A percentile compares a stretch with the other conserved stretches of the same genome.
phyloP scores from a whole-genome alignment of 1,140 invertebrate species.

The Drosophila teissieri region DNA sequence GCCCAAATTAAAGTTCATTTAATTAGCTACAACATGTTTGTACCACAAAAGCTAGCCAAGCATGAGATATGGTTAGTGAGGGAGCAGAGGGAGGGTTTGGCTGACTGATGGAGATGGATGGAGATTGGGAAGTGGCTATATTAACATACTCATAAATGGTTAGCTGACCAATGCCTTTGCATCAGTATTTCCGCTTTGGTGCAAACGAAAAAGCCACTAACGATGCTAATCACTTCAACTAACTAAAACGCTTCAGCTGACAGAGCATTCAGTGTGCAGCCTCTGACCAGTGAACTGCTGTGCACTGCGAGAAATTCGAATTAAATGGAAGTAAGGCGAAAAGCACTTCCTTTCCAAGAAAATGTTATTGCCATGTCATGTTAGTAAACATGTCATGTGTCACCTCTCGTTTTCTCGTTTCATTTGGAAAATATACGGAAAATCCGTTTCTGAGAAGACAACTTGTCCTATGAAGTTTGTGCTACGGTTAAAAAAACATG shows the following conservation, averaged over 20 bases:
- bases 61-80: constrained; percentile 4
- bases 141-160: constrained; percentile 55
- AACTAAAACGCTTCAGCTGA: constrained; percentile 74
- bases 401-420: no score
- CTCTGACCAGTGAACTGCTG: constrained; percentile 15
- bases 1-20: constrained; percentile 58
- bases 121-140: constrained; percentile 11
- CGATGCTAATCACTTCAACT: constrained; percentile 80
- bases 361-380: no score
- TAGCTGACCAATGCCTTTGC: constrained; percentile 64
- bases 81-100: no score
- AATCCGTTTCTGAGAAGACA: no score
- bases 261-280: constrained; percentile 39
- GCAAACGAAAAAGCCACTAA: constrained; percentile 78
- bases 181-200: constrained; percentile 71
- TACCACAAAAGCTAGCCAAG: constrained; percentile 35
- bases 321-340: no score
- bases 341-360: no score
- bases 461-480: no score
- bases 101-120: not conserved
- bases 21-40: constrained; percentile 50
- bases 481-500: no score
- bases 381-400: no score
- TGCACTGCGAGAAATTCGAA: constrained; percentile 19
- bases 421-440: no score